Evolutionary conservation across 2,888 invertebrate genomes (phyloP).

Genomic region (Protonemura montana): DNA sequence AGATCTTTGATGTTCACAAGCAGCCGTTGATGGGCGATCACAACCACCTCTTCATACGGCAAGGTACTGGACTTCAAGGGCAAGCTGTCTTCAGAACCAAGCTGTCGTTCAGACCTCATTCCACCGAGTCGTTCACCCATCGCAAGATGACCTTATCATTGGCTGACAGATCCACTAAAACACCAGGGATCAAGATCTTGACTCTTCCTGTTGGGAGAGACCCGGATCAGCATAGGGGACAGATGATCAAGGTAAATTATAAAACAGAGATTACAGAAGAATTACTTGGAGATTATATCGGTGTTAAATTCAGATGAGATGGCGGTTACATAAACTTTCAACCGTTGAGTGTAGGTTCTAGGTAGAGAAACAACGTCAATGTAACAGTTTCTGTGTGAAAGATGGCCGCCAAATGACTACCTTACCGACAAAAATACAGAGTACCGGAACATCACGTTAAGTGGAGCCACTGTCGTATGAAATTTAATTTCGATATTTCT

Average conservation of each 20-base stretch:
- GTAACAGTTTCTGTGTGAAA: too few relatives aligned
- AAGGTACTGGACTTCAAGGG: constrained; percentile 97
- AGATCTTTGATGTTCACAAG: constrained; percentile 97
- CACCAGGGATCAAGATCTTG: constrained; percentile 93
- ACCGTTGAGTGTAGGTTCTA: too few relatives aligned
- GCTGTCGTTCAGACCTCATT: constrained; percentile 96
- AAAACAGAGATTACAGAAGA: too few relatives aligned
- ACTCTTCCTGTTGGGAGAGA: constrained; percentile 88
- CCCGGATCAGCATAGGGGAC: constrained; percentile 91
- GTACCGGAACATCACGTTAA: too few relatives aligned
- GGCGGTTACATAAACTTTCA: too few relatives aligned
- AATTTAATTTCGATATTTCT: too few relatives aligned
- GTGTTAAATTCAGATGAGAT: too few relatives aligned
- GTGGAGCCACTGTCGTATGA: too few relatives aligned
- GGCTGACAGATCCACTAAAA: constrained; percentile 93
- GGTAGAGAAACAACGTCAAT: too few relatives aligned
- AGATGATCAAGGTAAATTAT: constrained; percentile 89
- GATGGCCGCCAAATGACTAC: too few relatives aligned
- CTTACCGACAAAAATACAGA: too few relatives aligned
- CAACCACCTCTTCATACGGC: constrained; percentile 96
- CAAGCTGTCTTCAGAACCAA: constrained; percentile 97
- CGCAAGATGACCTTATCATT: constrained; percentile 98
- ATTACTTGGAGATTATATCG: too few relatives aligned
- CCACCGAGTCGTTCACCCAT: constrained; percentile 98
- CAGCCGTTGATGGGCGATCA: constrained; percentile 93